Percentiles rank a stretch among this genome's conserved stretches.
Conservation (phyloP, 2,797 vertebrate genomes). For the Podarcis siculus region DNA sequence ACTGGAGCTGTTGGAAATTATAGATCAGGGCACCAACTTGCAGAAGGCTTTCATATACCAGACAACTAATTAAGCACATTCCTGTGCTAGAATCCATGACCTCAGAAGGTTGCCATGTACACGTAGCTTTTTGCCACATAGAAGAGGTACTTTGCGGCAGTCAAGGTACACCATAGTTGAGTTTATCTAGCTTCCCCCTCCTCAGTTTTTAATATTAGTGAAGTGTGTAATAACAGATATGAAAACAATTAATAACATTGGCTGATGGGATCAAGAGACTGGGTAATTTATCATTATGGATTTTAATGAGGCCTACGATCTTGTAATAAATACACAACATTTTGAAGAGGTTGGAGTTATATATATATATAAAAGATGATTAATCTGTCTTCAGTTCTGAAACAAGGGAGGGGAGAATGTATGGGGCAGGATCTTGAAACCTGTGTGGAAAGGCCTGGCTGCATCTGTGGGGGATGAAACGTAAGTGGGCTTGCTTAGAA, state of each 20-base stretch:
- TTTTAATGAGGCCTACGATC: conserved; percentile 74
- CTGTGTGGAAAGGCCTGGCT: not conserved
- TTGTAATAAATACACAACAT: conserved; percentile 66
- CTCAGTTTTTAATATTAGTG: conserved; percentile 61
- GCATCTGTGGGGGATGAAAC: not conserved
- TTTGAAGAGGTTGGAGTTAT: conserved; percentile 56
- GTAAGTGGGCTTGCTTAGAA: conserved; percentile 23
- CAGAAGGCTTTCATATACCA: too few species aligned
- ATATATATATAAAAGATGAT: conserved; percentile 56
- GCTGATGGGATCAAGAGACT: conserved; percentile 65
- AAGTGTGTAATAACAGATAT: conserved; percentile 62
- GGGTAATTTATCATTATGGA: conserved; percentile 71
- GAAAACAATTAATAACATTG: conserved; percentile 71
- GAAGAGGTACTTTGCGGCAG: not conserved
- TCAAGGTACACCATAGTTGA: conserved; percentile 46
- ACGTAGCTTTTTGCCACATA: too few species aligned
- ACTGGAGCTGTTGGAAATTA: too few species aligned
- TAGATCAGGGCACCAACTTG: too few species aligned
- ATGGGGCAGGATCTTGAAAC: not conserved
- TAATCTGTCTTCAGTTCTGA: conserved; percentile 64
- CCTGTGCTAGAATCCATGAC: not conserved
- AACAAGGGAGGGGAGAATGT: conserved; percentile 5
- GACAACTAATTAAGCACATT: too few species aligned
- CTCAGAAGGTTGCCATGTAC: not conserved
- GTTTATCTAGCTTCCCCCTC: conserved; percentile 65